phyloP scores from a whole-genome alignment of 2,888 invertebrate species.

The Neria commutata region DNA sequence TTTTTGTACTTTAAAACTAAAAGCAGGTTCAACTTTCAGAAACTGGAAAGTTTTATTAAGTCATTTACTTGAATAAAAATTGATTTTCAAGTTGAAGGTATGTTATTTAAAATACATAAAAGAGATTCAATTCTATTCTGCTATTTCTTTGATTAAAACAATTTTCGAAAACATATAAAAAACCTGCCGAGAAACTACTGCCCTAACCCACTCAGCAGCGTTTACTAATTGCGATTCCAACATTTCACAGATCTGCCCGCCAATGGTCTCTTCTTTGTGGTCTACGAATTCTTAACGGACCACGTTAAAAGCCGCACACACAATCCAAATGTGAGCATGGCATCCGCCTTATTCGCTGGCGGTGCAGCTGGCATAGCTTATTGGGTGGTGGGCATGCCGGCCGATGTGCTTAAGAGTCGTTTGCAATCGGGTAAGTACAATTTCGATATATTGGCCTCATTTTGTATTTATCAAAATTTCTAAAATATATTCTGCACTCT shows the following conservation, averaged over 20 bases:
- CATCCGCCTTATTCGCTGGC: slow-evolving; percentile 87
- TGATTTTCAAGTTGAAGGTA: too few relatives aligned
- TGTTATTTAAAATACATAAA: too few relatives aligned
- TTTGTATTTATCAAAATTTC: neutral
- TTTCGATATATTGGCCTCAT: neutral
- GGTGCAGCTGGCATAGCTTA: slow-evolving; percentile 96
- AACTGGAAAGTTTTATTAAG: too few relatives aligned
- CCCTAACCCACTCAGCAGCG: too few relatives aligned
- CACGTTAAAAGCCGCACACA: slow-evolving; percentile 70
- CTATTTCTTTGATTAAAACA: neutral
- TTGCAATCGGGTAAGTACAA: slow-evolving; percentile 79
- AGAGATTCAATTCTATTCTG: neutral
- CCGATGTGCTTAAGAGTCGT: slow-evolving; percentile 96
- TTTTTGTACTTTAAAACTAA: too few relatives aligned
- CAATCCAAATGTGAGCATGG: slow-evolving; percentile 59
- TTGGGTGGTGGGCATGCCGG: slow-evolving; percentile 96
- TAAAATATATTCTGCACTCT: neutral
- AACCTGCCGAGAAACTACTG: too few relatives aligned
- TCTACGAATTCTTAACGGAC: slow-evolving; percentile 89
- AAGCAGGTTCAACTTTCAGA: too few relatives aligned
- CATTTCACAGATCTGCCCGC: slow-evolving; percentile 85
- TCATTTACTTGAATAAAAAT: too few relatives aligned
- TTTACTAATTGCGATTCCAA: neutral
- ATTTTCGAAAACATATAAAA: too few relatives aligned
- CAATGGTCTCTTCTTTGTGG: slow-evolving; percentile 95